Evolutionary conservation across 92 coral and sea anemone species (phyloP), one percentile per base, ranked within the genome.

Genomic region (Nematostella vectensis): DNA sequence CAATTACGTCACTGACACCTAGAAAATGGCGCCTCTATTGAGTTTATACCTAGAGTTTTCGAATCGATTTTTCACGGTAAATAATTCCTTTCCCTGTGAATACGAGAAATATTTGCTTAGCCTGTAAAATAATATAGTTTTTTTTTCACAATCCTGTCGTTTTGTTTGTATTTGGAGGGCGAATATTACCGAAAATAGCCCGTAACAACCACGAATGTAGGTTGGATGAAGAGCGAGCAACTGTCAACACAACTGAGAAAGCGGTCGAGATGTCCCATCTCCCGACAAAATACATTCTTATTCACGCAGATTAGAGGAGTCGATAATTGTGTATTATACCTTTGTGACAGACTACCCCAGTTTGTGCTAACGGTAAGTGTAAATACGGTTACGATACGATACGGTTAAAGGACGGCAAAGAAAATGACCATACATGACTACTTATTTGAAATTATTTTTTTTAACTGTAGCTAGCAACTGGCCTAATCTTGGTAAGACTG

Each of bases 21-120:
- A 38, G 65, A 83, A 72, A 68, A 83, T 83, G 93, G 86, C 82
- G 82, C 78, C 70, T 24, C 70, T 59, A 64, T 56, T 31, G 25
- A 15, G 27, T 18, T 0, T 25, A 4, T 15, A 47, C 45, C 25
- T 45, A 3, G 3, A 29, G 13, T 45, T 11, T n/a, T 55, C 61
- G 40, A n/a, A 17, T 51, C 30, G 53, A 11, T 25, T 39, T 27
- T 22, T 13, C 12, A 47, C 27, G 6, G 33, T 45, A 3, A 47
- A 47, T 15, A 17, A 24, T 47, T 26, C 27, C 25, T 25, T 56
- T 56, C 28, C 36, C 26, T 23, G 37, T 23, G 37, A 36, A 36
- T 36, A 36, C 42, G 8, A 36, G 42, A 36, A 36, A 36, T 15
- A 15, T 8, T 8, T 8, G 42, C 9, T 15, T 8, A 36, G 8